phyloP scores from a whole-genome alignment of 2,888 invertebrate species.

The Lathronympha strigana region DNA sequence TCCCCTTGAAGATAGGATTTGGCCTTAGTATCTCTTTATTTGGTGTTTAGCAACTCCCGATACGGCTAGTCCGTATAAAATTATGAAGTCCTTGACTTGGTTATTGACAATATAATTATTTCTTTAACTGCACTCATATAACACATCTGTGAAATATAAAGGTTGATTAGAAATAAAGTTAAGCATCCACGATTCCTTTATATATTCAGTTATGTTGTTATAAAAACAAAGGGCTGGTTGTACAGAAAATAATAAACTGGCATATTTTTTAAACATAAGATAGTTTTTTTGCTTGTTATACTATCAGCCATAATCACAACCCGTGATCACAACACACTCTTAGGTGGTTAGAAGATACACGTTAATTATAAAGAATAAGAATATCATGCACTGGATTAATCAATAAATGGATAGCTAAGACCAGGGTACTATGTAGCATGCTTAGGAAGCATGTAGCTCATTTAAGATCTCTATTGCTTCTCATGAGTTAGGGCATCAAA shows the following conservation, averaged over 20 bases:
- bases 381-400: too few relatives aligned
- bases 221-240: neutral
- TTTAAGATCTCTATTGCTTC: too few relatives aligned
- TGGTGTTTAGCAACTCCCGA: slow-evolving; percentile 27
- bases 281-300: too few relatives aligned
- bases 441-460: too few relatives aligned
- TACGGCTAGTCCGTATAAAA: slow-evolving; percentile 7
- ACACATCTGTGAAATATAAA: neutral
- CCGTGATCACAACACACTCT: too few relatives aligned
- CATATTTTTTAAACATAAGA: too few relatives aligned
- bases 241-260: neutral
- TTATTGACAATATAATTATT: slow-evolving; percentile 1
- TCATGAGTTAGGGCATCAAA: too few relatives aligned
- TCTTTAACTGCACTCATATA: neutral
- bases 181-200: slow-evolving; percentile 9
- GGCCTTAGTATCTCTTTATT: slow-evolving; percentile 39
- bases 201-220: neutral
- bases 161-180: neutral
- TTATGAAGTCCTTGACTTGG: slow-evolving; percentile 16
- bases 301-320: too few relatives aligned
- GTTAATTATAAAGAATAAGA: too few relatives aligned
- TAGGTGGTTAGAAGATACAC: too few relatives aligned
- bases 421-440: too few relatives aligned
- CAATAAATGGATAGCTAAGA: too few relatives aligned
- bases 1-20: slow-evolving; percentile 35